Percentiles rank a stretch among this genome's conserved stretches.
Conservation (phyloP, 2,888 invertebrate species). For the Elmis aenea region DNA sequence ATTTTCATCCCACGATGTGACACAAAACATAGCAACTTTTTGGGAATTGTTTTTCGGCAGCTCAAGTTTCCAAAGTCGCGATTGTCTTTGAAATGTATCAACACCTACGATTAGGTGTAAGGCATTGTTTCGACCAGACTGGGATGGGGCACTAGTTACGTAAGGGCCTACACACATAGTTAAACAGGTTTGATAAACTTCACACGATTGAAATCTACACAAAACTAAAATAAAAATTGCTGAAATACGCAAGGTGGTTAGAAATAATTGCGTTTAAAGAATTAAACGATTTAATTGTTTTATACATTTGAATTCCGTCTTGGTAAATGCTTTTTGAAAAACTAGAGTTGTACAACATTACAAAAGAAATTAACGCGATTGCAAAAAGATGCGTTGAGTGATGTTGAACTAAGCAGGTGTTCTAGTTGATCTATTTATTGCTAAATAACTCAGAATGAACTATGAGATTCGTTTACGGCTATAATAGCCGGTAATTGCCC, state of each 20-base stretch:
- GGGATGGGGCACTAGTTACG: conserved; percentile 12
- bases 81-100: no score
- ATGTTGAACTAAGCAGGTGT: conserved; percentile 25
- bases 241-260: no score
- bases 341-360: no score
- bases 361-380: conserved; percentile 8
- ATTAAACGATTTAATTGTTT: no score
- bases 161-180: conserved; percentile 11
- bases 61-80: conserved; percentile 3
- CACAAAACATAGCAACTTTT: not conserved
- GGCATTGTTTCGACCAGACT: conserved; percentile 9
- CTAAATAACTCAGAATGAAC: conserved; percentile 34
- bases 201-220: no score
- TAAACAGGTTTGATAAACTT: no score
- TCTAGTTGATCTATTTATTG: conserved; percentile 35
- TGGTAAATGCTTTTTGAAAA: no score
- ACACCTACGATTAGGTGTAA: no score
- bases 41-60: not conserved
- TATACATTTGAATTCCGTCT: no score
- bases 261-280: no score
- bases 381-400: conserved; percentile 11
- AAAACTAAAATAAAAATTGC: no score
- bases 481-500: conserved; percentile 41
- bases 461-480: conserved; percentile 33
- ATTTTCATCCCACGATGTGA: not conserved